Evolutionary conservation across 2,113 vertebrate genomes (phyloP).

Genomic region (Ctenomys sociabilis): DNA sequence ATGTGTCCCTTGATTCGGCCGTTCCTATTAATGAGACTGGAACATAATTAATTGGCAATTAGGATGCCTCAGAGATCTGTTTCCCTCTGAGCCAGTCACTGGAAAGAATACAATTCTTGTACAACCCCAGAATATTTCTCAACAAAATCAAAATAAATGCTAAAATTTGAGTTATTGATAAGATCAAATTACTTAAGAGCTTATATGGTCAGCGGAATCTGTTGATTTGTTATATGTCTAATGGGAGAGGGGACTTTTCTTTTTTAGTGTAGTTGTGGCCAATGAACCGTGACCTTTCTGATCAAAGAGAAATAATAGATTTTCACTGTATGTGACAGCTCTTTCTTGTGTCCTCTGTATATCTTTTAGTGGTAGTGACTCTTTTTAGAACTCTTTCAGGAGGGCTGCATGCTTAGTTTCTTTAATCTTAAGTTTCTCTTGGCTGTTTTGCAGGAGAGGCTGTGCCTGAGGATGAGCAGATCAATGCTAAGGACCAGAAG

Average conservation of each 20-base stretch:
- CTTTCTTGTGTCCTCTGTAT: neutral
- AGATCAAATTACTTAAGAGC: neutral
- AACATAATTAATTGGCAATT: constrained; percentile 72
- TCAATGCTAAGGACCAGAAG: constrained; percentile 92
- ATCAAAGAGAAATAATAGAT: neutral
- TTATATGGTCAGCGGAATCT: neutral
- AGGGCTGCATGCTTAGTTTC: neutral
- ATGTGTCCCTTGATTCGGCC: constrained; percentile 48
- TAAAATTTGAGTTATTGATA: neutral
- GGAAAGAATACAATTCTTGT: constrained; percentile 45
- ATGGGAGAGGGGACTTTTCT: neutral
- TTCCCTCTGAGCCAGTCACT: constrained; percentile 61
- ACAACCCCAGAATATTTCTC: neutral
- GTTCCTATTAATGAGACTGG: constrained; percentile 64
- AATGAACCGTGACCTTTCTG: constrained; percentile 40
- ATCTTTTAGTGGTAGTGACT: neutral
- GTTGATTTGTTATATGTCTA: neutral
- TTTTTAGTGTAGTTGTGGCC: neutral
- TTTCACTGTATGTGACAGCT: neutral
- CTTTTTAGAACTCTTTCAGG: constrained; percentile 7
- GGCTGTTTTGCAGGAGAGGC: constrained; percentile 89
- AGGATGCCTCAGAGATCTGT: constrained; percentile 70
- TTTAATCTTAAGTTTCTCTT: neutral
- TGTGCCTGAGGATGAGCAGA: constrained; percentile 94
- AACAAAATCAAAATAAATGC: neutral